Percentiles rank a stretch among this genome's conserved stretches.
Conservation (phyloP, 1,140 invertebrate species). For the Drosophila murphyi region DNA sequence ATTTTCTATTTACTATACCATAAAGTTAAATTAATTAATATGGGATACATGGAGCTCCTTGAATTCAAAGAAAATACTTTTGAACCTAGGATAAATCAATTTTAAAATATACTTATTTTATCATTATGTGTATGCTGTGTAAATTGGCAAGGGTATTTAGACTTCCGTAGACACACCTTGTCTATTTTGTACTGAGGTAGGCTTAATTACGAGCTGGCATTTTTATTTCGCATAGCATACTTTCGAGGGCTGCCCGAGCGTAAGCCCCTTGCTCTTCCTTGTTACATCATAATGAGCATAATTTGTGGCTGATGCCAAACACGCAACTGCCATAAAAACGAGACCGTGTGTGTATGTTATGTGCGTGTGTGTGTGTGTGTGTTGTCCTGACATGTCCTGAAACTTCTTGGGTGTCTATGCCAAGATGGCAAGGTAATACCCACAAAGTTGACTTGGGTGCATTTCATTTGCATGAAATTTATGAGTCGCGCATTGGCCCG, state of each 20-base stretch:
- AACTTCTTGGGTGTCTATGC: slow-evolving; percentile 19
- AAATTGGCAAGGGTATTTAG: background rate
- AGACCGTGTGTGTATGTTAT: slow-evolving; percentile 10
- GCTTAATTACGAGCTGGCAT: slow-evolving; percentile 60
- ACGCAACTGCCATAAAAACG: slow-evolving; percentile 21
- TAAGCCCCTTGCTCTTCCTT: slow-evolving; percentile 1
- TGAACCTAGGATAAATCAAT: too few species aligned
- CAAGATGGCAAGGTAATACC: slow-evolving; percentile 4
- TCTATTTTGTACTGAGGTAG: slow-evolving; percentile 28
- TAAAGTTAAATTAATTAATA: too few species aligned
- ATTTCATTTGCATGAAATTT: slow-evolving; percentile 70
- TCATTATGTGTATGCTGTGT: background rate
- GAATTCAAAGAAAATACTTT: too few species aligned
- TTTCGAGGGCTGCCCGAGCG: slow-evolving; percentile 45
- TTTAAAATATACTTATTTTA: background rate
- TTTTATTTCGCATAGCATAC: slow-evolving; percentile 53
- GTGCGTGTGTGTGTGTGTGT: slow-evolving; percentile 30
- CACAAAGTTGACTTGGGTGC: slow-evolving; percentile 45
- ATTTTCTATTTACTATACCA: too few species aligned
- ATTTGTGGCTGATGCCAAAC: slow-evolving; percentile 60
- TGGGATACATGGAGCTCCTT: too few species aligned
- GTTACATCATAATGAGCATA: slow-evolving; percentile 59
- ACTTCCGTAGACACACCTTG: slow-evolving; percentile 22
- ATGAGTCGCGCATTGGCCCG: slow-evolving; percentile 26
- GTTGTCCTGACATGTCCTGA: slow-evolving; percentile 17